Evolutionary conservation across 2,113 vertebrate species (phyloP).

Genomic region (Nycticorax nycticorax): DNA sequence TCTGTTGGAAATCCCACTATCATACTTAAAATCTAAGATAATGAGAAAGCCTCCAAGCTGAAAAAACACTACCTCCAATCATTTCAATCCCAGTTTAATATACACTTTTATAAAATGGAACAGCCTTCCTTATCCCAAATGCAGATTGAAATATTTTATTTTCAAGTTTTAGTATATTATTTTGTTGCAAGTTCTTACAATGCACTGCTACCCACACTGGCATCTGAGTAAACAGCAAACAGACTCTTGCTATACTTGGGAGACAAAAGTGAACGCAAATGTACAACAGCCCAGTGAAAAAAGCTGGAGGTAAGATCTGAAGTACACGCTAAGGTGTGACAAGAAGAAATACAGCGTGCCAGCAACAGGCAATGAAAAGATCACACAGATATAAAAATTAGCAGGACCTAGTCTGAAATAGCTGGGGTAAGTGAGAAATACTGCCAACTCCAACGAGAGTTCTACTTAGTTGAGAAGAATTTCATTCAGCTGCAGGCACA

Average conservation of each 20-base stretch:
- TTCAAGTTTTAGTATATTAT: background rate
- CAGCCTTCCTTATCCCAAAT: background rate
- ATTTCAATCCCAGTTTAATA: slow-evolving; percentile 35
- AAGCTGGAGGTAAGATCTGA: background rate
- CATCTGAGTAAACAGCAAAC: background rate
- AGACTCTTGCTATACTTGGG: background rate
- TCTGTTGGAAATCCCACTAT: slow-evolving; percentile 75
- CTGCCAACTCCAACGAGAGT: background rate
- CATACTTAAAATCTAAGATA: slow-evolving; percentile 66
- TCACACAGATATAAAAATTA: background rate
- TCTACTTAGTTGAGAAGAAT: background rate
- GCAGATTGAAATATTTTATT: background rate
- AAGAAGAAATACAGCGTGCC: background rate
- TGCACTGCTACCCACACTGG: background rate
- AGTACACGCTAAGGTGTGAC: background rate
- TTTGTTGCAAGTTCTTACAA: background rate
- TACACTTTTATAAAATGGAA: slow-evolving; percentile 13
- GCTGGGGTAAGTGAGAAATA: background rate
- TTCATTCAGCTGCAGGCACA: fast-evolving
- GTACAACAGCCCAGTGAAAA: background rate
- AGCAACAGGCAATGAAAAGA: background rate
- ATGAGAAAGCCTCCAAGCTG: slow-evolving; percentile 64
- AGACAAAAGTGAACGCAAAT: background rate
- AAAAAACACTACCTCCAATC: slow-evolving; percentile 57
- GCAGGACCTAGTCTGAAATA: background rate